Base-by-base conservation (phyloP, 2,888 invertebrate genomes). In the Diaphora mendica region DNA sequence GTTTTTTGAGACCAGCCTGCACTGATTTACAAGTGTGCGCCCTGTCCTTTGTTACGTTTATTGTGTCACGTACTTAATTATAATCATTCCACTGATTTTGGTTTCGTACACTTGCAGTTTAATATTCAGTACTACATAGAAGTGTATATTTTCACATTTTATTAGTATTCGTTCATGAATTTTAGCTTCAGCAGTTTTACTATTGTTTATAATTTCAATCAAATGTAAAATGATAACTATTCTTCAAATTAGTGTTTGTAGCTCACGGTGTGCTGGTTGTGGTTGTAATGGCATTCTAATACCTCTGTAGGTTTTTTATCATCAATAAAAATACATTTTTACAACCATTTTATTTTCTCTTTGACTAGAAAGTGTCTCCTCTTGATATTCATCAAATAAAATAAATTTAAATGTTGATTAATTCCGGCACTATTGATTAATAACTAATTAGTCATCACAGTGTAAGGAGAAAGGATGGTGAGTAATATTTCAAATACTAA, bases 21-120 rank as follows among this genome's bases (percentile, higher is more conserved):
- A 69, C 75, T 80, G 80, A 81, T 80, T 78, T 71, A 75, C 70
- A 68, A 76, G 76, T 72, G 72, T 68, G 66, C 44, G 33, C 70
- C 30, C 26, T 73, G 73, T 51, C 70, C 59, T 67, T 75, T 62
- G 66, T 68, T 68, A 51, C 20, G 8, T 39, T 51, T 39, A 65
- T 39, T 39, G 11, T 39, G 51, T 48, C n/a, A n/a, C n/a, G n/a
- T n/a, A 51, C 67, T 75, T 65, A 69, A 75, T 75, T 75, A 75
- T 72, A 62, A 68, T 74, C 55, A 59, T 71, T 65, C 20, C 35
- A 70, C 17, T 33, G 69, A 64, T 20, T 64, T 72, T 64, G 15
- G 66, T 39, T 71, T 62, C 42, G 42, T 15, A 17, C 13, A 62
- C 17, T 13, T 5, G 2, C 64, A 64, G 35, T 64, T 35, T 35